These are phyloP conservation scores for Antechinus stuartii DNA, from an alignment of 2,113 vertebrate species.

Conservation along the genomic window DNA sequence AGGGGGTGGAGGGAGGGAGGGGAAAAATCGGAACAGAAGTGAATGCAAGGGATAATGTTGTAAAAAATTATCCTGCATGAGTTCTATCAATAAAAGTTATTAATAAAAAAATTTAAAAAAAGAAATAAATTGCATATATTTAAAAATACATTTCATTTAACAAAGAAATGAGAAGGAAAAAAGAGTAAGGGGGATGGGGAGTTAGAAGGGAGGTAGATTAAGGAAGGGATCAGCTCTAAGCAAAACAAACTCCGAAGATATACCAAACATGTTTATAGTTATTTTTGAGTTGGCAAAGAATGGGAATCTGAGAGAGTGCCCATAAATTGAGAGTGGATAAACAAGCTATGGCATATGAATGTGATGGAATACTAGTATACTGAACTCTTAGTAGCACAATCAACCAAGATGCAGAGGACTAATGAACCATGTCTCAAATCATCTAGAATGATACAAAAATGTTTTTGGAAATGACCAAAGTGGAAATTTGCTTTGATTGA, in stretches of 20 bases:
- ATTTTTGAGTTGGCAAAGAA: not conserved
- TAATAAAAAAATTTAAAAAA: no score
- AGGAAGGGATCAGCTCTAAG: not conserved
- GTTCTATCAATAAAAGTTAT: no score
- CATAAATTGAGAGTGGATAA: not conserved
- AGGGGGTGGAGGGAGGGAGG: no score
- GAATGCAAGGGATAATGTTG: no score
- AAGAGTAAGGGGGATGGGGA: not conserved
- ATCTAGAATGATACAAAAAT: not conserved
- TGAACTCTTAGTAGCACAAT: not conserved
- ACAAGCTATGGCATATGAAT: not conserved
- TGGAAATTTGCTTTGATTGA: not conserved
- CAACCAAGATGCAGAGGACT: not conserved
- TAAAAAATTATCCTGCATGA: no score
- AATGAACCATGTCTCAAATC: not conserved
- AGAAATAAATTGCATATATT: not conserved
- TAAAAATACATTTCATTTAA: not conserved
- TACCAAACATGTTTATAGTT: not conserved
- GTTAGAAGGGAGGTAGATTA: not conserved
- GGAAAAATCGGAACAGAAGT: no score
- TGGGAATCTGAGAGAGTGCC: not conserved
- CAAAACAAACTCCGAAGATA: not conserved
- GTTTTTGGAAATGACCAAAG: not conserved
- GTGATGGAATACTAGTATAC: not conserved
- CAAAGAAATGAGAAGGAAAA: not conserved